phyloP scores from a whole-genome alignment of 2,113 vertebrate genomes.

The Lepisosteus oculatus region DNA sequence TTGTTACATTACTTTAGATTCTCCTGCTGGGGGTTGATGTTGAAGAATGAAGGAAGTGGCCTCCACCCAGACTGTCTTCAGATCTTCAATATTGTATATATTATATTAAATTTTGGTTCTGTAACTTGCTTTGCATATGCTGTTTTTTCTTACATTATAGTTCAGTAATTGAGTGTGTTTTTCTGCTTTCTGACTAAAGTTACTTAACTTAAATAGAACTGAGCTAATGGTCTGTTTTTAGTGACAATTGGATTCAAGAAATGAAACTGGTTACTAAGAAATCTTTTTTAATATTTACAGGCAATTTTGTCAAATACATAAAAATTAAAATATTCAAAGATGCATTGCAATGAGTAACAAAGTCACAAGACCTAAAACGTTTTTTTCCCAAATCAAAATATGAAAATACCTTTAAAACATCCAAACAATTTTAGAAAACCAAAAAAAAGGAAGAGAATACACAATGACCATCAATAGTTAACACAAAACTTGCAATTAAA shows the following conservation, averaged over 20 bases:
- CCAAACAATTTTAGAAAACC: constrained; percentile 14
- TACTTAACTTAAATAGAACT: too few relatives aligned
- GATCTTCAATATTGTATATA: too few relatives aligned
- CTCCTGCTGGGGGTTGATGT: too few relatives aligned
- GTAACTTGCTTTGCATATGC: too few relatives aligned
- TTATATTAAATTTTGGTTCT: too few relatives aligned
- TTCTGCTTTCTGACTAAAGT: too few relatives aligned
- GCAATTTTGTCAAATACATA: constrained; percentile 54
- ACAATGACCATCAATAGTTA: constrained; percentile 31
- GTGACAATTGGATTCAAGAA: not conserved
- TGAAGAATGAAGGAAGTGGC: too few relatives aligned
- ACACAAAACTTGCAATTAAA: constrained; percentile 32
- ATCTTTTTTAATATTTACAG: constrained; percentile 67
- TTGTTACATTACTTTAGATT: too few relatives aligned
- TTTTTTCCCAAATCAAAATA: constrained; percentile 37
- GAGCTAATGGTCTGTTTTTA: too few relatives aligned
- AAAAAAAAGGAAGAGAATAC: constrained; percentile 33
- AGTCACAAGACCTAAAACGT: constrained; percentile 41
- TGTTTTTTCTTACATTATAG: too few relatives aligned
- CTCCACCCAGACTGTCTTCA: too few relatives aligned
- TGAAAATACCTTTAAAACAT: constrained; percentile 21
- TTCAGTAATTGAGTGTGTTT: too few relatives aligned
- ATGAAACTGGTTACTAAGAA: constrained; percentile 10
- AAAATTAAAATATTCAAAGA: constrained; percentile 20
- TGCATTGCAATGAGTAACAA: constrained; percentile 40